Evolutionary conservation across 2,888 invertebrate species (phyloP).

Genomic region (Agrypnus murinus): DNA sequence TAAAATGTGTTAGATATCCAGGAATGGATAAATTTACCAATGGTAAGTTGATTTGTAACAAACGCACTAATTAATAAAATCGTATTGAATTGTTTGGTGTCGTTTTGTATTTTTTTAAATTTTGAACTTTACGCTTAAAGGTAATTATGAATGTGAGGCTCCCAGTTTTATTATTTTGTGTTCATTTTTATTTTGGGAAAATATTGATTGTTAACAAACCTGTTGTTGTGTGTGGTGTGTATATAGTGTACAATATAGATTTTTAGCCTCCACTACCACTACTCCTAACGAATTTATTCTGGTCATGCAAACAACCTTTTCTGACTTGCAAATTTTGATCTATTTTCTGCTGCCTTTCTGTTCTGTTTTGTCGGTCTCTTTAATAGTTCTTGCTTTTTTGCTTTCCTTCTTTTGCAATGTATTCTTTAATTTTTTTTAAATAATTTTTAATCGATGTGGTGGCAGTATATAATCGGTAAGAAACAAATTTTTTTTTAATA

Average conservation of each 20-base stretch:
- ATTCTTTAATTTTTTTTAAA: slow-evolving; percentile 54
- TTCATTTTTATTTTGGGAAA: slow-evolving; percentile 14
- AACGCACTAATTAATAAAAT: background rate
- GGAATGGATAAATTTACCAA: slow-evolving; percentile 76
- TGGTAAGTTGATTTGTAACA: slow-evolving; percentile 64
- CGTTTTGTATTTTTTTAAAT: too few relatives aligned
- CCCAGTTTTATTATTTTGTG: slow-evolving; percentile 13
- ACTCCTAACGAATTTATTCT: slow-evolving; percentile 25
- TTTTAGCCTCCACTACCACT: slow-evolving; percentile 30
- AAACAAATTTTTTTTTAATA: too few relatives aligned
- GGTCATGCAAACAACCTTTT: slow-evolving; percentile 47
- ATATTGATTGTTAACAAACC: slow-evolving; percentile 30
- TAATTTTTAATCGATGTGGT: slow-evolving; percentile 60
- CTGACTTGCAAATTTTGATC: slow-evolving; percentile 51
- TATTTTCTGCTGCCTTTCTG: slow-evolving; percentile 49
- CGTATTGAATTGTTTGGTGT: background rate
- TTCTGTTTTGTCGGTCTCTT: slow-evolving; percentile 53
- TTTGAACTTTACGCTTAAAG: slow-evolving; percentile 4
- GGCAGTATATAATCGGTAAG: slow-evolving; percentile 67
- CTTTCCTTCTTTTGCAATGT: slow-evolving; percentile 57
- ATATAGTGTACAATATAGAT: slow-evolving; percentile 48
- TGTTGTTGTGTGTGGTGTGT: too few relatives aligned
- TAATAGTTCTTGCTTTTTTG: slow-evolving; percentile 54
- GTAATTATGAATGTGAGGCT: too few relatives aligned
- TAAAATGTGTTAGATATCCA: slow-evolving; percentile 89